Conservation (phyloP, 2,888 invertebrate genomes). For the Drosophila neonasuta region DNA sequence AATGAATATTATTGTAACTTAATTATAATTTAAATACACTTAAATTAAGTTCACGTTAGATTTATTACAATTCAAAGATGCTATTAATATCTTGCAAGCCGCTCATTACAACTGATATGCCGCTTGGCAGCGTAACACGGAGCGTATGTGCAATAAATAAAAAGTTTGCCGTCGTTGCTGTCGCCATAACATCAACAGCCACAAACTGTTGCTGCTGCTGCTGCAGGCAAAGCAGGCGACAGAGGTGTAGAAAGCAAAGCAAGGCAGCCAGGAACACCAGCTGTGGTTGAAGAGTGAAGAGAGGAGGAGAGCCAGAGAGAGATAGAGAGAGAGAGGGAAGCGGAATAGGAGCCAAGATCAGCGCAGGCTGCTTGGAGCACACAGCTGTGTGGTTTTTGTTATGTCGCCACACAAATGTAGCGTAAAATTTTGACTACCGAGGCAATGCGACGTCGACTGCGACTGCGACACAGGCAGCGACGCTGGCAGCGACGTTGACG, state of each 20-base stretch:
- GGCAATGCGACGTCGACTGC: slow-evolving; percentile 8
- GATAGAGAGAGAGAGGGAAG: neutral
- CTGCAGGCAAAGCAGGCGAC: slow-evolving; percentile 8
- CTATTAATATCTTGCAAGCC: neutral
- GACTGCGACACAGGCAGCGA: neutral
- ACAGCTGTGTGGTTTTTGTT: slow-evolving; percentile 41
- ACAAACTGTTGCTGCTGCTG: slow-evolving; percentile 10
- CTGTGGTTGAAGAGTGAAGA: neutral
- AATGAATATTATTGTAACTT: too few relatives aligned
- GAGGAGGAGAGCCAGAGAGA: slow-evolving; percentile 1
- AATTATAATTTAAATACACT: too few relatives aligned
- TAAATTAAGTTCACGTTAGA: too few relatives aligned
- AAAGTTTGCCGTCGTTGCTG: slow-evolving; percentile 25
- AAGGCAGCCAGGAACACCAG: slow-evolving; percentile 9
- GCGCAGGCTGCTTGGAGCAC: slow-evolving; percentile 24
- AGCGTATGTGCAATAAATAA: slow-evolving; percentile 39
- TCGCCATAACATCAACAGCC: slow-evolving; percentile 34
- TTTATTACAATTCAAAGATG: too few relatives aligned
- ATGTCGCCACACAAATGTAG: slow-evolving; percentile 44
- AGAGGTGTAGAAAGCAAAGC: slow-evolving; percentile 7
- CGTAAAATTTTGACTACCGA: slow-evolving; percentile 55
- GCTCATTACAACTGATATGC: neutral
- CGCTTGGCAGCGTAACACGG: slow-evolving; percentile 5
- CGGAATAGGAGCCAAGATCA: slow-evolving; percentile 29
- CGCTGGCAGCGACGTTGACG: slow-evolving; percentile 31